Evolutionary conservation across 2,797 vertebrate genomes (phyloP).

Genomic region (Luscinia megarhynchos): DNA sequence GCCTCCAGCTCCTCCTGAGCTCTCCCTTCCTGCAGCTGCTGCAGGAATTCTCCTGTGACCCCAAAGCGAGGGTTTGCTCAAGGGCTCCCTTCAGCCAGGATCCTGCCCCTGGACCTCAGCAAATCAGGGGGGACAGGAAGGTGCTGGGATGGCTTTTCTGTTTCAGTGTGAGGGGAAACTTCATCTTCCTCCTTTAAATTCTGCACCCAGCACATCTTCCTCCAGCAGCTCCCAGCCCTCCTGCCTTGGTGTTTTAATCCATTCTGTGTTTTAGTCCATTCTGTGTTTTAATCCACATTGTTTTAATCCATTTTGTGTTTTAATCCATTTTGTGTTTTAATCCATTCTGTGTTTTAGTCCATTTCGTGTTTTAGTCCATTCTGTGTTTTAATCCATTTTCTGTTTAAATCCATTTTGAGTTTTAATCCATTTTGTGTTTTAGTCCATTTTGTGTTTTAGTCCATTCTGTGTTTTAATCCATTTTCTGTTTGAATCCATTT

Average conservation of each 20-base stretch:
- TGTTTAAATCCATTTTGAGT: no score
- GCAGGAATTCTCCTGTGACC: neutral
- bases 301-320: neutral
- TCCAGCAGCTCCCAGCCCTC: neutral
- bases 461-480: no score
- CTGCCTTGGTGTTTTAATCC: no score
- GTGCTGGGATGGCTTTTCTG: neutral
- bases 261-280: neutral
- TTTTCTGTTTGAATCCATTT: neutral
- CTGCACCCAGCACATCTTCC: neutral
- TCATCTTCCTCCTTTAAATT: neutral
- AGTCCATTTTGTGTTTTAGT: no score
- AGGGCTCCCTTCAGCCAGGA: neutral
- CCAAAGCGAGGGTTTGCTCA: neutral
- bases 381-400: no score
- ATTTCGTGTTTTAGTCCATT: no score
- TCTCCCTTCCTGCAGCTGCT: neutral
- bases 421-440: no score
- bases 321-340: neutral
- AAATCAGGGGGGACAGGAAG: fast-evolving
- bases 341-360: neutral
- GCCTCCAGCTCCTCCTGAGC: neutral
- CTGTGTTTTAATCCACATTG: neutral
- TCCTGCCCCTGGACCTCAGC: neutral
- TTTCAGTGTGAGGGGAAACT: neutral